phyloP scores from a whole-genome alignment of 2,113 vertebrate genomes.

The Phrynocephalus versicolor region DNA sequence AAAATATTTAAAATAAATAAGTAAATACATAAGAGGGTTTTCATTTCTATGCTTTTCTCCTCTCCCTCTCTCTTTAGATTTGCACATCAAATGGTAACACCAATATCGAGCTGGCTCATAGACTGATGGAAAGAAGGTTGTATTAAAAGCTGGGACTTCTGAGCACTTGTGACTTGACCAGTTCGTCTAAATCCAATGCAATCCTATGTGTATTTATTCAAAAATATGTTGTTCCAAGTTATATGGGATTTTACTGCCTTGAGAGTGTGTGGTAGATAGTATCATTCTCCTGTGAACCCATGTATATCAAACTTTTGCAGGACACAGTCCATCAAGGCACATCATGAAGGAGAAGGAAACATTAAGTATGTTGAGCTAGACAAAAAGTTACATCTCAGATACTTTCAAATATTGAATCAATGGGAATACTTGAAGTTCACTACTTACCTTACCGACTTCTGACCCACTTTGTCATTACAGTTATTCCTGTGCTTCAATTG shows the following conservation, averaged over 20 bases:
- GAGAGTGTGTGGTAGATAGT: not conserved
- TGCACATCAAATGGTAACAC: not conserved
- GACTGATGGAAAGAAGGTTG: not conserved
- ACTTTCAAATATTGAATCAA: not conserved
- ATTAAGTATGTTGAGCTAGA: not conserved
- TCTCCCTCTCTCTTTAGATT: not conserved
- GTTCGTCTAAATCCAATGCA: no score
- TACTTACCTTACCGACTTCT: not conserved
- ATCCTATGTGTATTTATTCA: not conserved
- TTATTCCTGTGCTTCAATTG: slow-evolving; percentile 11
- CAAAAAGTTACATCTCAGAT: not conserved
- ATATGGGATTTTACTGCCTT: not conserved
- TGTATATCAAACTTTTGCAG: not conserved
- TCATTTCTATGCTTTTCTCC: no score
- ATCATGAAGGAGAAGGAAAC: not conserved
- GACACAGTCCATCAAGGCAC: not conserved
- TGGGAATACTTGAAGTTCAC: not conserved
- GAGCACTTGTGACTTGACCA: not conserved
- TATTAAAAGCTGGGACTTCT: not conserved
- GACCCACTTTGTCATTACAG: not conserved
- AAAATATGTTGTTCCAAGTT: not conserved
- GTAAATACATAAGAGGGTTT: no score
- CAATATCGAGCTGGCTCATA: not conserved
- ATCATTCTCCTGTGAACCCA: not conserved
- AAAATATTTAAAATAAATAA: no score